phyloP scores from a whole-genome alignment of 2,113 vertebrate species.

The Dinomys branickii region DNA sequence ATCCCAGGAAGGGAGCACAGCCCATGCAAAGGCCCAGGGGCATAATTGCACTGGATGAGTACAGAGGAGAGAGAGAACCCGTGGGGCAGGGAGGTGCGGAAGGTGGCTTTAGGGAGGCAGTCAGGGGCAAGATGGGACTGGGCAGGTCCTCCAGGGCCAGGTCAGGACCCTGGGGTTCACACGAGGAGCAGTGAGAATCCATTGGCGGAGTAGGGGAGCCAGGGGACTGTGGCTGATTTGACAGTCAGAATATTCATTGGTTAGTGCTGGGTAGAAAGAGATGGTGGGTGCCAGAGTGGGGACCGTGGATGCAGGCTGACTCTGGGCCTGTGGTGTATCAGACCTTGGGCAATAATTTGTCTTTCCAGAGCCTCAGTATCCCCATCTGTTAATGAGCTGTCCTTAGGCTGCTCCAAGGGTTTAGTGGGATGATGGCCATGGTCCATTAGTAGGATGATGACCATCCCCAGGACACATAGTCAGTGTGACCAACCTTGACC shows the following conservation, averaged over 20 bases:
- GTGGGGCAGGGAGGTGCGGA: fast-evolving
- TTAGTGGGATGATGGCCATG: fast-evolving
- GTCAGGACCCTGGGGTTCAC: no score
- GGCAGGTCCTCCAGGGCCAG: neutral
- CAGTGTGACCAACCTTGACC: neutral
- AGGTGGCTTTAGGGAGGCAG: neutral
- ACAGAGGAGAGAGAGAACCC: no score
- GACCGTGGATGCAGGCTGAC: neutral
- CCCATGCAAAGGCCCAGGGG: neutral
- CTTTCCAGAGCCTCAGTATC: neutral
- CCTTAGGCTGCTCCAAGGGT: neutral
- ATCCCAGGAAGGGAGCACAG: neutral
- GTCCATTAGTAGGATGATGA: no score
- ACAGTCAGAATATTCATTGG: neutral
- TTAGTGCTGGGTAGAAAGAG: neutral
- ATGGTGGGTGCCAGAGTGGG: fast-evolving
- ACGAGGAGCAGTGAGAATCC: no score
- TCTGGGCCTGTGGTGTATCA: fast-evolving
- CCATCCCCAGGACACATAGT: fast-evolving
- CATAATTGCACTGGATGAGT: neutral
- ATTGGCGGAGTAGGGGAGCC: no score
- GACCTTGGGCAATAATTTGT: neutral
- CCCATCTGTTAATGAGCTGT: fast-evolving
- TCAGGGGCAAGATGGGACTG: no score
- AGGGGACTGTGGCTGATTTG: neutral